Percentiles rank a stretch among this genome's conserved stretches.
phyloP scores from a whole-genome alignment of 2,113 vertebrate species.

The Sebastes schlegelii region DNA sequence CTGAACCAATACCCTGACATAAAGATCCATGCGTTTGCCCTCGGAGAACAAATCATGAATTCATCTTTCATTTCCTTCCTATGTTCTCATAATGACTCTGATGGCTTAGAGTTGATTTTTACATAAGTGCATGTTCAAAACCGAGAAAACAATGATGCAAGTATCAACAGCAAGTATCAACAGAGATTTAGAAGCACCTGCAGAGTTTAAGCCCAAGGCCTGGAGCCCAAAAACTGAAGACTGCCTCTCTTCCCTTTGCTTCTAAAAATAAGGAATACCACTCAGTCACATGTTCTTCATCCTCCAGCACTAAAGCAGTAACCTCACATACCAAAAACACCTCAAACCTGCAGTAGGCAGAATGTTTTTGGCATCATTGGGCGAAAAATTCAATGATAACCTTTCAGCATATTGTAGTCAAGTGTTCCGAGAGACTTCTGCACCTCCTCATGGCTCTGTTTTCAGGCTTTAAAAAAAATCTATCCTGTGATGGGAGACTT shows the following conservation, averaged over 20 bases:
- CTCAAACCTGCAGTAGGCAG: too few species aligned
- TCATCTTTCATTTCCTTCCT: not conserved
- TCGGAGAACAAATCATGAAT: slow-evolving; percentile 6
- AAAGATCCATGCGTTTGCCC: not conserved
- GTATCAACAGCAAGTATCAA: too few species aligned
- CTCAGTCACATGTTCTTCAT: not conserved
- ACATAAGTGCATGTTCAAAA: not conserved
- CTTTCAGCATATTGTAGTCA: too few species aligned
- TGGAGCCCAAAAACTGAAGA: slow-evolving; percentile 18
- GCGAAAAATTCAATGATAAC: too few species aligned
- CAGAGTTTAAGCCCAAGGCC: not conserved
- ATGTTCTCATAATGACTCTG: not conserved
- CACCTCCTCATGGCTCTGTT: too few species aligned
- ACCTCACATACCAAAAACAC: not conserved
- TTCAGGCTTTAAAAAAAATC: too few species aligned
- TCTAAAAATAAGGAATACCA: not conserved
- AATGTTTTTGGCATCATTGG: too few species aligned
- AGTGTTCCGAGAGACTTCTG: too few species aligned
- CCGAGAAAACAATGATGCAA: not conserved
- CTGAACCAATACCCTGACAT: slow-evolving; percentile 28
- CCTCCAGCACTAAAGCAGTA: not conserved
- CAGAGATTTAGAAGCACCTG: slow-evolving; percentile 45
- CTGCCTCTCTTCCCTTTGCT: not conserved
- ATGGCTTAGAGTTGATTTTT: not conserved
- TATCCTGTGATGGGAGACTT: too few species aligned